Evolutionary conservation across 2,888 invertebrate genomes (phyloP).

Genomic region (Agrochola lota): DNA sequence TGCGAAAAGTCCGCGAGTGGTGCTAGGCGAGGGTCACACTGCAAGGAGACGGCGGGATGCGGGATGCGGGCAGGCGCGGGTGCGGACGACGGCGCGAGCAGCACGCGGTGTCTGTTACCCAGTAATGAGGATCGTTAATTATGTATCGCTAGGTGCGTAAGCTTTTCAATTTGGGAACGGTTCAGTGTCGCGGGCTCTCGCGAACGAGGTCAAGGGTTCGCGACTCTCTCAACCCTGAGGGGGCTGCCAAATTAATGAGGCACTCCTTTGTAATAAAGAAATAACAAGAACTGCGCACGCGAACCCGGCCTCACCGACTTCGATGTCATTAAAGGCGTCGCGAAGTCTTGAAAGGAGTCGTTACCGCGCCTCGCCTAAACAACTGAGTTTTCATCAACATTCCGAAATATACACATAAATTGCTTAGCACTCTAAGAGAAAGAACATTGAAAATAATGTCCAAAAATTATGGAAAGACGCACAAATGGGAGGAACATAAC

Average conservation of each 20-base stretch:
- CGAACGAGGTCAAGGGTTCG: constrained; percentile 90
- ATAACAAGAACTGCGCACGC: constrained; percentile 91
- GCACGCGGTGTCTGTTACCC: constrained; percentile 80
- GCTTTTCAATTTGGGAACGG: constrained; percentile 82
- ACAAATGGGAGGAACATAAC: background rate
- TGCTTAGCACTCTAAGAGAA: constrained; percentile 71
- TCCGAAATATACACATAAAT: constrained; percentile 78
- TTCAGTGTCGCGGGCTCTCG: constrained; percentile 86
- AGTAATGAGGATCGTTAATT: constrained; percentile 90
- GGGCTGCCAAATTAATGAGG: constrained; percentile 91
- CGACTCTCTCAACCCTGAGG: constrained; percentile 89
- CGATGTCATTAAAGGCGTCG: constrained; percentile 89
- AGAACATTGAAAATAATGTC: constrained; percentile 63
- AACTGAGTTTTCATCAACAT: constrained; percentile 83
- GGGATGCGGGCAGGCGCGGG: constrained; percentile 32
- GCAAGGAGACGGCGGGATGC: constrained; percentile 49
- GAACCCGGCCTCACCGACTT: constrained; percentile 85
- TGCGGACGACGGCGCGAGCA: constrained; percentile 58
- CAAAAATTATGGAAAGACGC: constrained; percentile 46
- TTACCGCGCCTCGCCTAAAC: constrained; percentile 87
- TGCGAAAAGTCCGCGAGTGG: constrained; percentile 67
- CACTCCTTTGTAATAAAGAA: constrained; percentile 91
- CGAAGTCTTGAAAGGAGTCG: constrained; percentile 86
- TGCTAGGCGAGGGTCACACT: constrained; percentile 51
- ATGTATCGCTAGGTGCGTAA: constrained; percentile 89